Evolutionary conservation across 2,113 vertebrate genomes (phyloP).

Genomic region (Rhinichthys klamathensis): DNA sequence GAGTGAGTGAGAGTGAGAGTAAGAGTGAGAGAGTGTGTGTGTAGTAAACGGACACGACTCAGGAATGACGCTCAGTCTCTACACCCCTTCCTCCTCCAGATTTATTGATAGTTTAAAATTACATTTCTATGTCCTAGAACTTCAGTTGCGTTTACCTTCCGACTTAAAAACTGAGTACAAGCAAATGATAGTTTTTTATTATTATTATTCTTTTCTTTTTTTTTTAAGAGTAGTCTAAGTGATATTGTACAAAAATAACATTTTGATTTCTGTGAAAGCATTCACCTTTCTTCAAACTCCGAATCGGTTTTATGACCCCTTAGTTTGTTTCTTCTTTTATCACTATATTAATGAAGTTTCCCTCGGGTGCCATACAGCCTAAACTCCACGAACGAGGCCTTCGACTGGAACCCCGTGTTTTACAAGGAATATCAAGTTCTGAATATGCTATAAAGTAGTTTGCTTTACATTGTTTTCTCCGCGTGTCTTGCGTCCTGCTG

Average conservation of each 20-base stretch:
- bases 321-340: conserved; percentile 55
- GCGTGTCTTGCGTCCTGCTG: conserved; percentile 69
- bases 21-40: no score
- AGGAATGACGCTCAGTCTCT: conserved; percentile 80
- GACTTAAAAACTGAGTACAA: conserved; percentile 92
- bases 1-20: no score
- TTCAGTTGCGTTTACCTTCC: conserved; percentile 89
- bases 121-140: conserved; percentile 92
- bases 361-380: conserved; percentile 77
- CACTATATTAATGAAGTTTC: conserved; percentile 73
- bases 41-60: conserved; percentile 56
- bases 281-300: conserved; percentile 83
- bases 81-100: conserved; percentile 91
- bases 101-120: conserved; percentile 98
- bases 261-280: conserved; percentile 94
- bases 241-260: conserved; percentile 99
- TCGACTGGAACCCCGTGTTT: conserved; percentile 22
- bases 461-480: conserved; percentile 58
- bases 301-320: conserved; percentile 69
- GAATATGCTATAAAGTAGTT: conserved; percentile 54
- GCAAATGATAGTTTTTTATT: conserved; percentile 82
- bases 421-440: conserved; percentile 61
- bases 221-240: conserved; percentile 87
- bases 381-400: conserved; percentile 75
- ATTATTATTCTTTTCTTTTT: neutral